phyloP scores from a whole-genome alignment of 2,888 invertebrate species.

The Mythimna loreyi region DNA sequence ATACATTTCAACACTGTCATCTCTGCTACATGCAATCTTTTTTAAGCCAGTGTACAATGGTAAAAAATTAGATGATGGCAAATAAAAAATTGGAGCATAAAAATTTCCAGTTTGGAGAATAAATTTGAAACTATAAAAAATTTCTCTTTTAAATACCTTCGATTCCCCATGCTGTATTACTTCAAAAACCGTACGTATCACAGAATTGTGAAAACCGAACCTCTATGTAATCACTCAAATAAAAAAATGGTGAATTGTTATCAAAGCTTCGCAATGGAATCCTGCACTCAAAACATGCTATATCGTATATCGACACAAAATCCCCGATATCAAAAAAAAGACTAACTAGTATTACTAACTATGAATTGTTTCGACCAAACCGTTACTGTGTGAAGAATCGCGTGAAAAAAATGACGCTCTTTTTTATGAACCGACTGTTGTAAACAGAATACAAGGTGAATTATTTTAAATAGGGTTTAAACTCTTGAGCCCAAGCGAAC shows the following conservation, averaged over 20 bases:
- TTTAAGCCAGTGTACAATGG: too few species aligned
- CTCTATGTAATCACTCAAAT: background rate
- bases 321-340: background rate
- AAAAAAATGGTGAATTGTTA: background rate
- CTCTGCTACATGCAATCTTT: too few species aligned
- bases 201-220: background rate
- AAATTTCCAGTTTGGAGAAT: too few species aligned
- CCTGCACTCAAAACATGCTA: background rate
- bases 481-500: too few species aligned
- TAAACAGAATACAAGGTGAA: background rate
- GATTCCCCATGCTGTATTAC: too few species aligned
- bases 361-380: conserved; percentile 1
- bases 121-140: too few species aligned
- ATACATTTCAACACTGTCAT: too few species aligned
- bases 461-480: too few species aligned
- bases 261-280: background rate
- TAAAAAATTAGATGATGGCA: too few species aligned
- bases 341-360: background rate
- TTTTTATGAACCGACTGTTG: conserved; percentile 6
- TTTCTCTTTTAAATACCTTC: too few species aligned
- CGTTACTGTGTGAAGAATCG: conserved; percentile 1
- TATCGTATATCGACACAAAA: background rate
- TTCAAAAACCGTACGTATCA: background rate
- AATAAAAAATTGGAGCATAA: too few species aligned
- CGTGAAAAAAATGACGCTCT: conserved; percentile 7